Evolutionary conservation across 1,140 invertebrate genomes (phyloP).

Genomic region (Gonatopus flavifemur): DNA sequence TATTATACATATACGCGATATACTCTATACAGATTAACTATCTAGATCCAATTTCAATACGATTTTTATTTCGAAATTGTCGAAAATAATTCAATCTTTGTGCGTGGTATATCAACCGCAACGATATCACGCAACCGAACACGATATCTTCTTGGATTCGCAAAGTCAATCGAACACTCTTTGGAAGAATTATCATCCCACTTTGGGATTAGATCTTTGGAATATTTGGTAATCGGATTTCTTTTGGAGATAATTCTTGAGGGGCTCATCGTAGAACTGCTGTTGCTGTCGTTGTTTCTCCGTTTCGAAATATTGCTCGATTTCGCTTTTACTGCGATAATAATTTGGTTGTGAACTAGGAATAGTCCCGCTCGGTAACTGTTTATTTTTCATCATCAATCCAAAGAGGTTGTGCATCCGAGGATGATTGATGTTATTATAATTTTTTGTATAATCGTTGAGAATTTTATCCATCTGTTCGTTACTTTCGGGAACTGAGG

Average conservation of each 20-base stretch:
- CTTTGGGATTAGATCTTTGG: too few species aligned
- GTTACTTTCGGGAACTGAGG: slow-evolving; percentile 21
- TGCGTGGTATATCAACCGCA: too few species aligned
- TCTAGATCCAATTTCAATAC: too few species aligned
- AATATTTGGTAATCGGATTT: too few species aligned
- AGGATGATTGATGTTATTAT: slow-evolving; percentile 43
- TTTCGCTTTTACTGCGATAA: slow-evolving; percentile 23
- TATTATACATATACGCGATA: too few species aligned
- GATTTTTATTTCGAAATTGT: too few species aligned
- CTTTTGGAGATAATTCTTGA: slow-evolving; percentile 31
- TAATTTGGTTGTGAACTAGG: slow-evolving; percentile 23
- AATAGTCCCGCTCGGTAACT: slow-evolving; percentile 26
- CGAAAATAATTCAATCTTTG: too few species aligned
- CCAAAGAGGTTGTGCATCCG: slow-evolving; percentile 50
- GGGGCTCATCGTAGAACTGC: slow-evolving; percentile 18
- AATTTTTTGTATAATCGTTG: slow-evolving; percentile 15
- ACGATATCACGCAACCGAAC: too few species aligned
- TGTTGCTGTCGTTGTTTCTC: slow-evolving; percentile 24
- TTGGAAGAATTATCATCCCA: too few species aligned
- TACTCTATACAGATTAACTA: too few species aligned
- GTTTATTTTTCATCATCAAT: slow-evolving; percentile 53
- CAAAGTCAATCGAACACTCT: too few species aligned
- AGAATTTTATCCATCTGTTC: neutral
- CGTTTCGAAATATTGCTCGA: slow-evolving; percentile 31
- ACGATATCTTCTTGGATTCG: too few species aligned